Evolutionary conservation across 2,888 invertebrate genomes (phyloP).

Genomic region (Hyppa rectilinea): DNA sequence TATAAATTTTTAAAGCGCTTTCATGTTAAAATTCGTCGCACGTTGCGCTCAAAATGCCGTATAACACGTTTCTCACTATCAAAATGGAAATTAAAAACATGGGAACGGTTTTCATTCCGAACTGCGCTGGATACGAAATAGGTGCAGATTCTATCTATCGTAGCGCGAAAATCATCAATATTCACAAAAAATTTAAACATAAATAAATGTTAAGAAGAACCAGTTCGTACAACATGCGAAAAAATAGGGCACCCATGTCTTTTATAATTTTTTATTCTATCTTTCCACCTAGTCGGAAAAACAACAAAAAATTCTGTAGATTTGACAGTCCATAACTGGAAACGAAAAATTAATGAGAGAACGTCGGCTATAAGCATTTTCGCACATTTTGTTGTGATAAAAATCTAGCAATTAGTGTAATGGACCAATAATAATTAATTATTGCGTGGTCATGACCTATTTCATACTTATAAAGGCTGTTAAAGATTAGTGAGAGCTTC

Average conservation of each 20-base stretch:
- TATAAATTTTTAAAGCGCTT: background rate
- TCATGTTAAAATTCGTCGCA: background rate
- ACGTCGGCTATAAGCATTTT: no score
- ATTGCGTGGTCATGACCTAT: background rate
- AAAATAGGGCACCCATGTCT: background rate
- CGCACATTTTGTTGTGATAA: background rate
- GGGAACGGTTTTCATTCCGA: slow-evolving; percentile 30
- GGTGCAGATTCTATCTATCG: slow-evolving; percentile 43
- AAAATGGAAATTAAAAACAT: slow-evolving; percentile 56
- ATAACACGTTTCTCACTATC: slow-evolving; percentile 19
- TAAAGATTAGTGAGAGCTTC: no score
- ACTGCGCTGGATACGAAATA: slow-evolving; percentile 30
- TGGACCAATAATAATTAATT: background rate
- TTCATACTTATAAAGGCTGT: no score
- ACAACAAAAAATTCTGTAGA: no score
- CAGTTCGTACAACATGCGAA: background rate
- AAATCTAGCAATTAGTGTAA: background rate
- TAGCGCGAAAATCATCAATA: slow-evolving; percentile 51
- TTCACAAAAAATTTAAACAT: slow-evolving; percentile 32
- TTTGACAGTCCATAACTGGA: no score
- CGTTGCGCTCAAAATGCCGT: background rate
- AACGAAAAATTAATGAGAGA: no score
- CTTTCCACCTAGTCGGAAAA: no score
- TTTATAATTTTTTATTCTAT: no score
- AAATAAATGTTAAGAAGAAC: slow-evolving; percentile 19